These are phyloP conservation scores for Gobionotothen gibberifrons DNA, from an alignment of 2,797 vertebrate genomes.

Conservation along the genomic window DNA sequence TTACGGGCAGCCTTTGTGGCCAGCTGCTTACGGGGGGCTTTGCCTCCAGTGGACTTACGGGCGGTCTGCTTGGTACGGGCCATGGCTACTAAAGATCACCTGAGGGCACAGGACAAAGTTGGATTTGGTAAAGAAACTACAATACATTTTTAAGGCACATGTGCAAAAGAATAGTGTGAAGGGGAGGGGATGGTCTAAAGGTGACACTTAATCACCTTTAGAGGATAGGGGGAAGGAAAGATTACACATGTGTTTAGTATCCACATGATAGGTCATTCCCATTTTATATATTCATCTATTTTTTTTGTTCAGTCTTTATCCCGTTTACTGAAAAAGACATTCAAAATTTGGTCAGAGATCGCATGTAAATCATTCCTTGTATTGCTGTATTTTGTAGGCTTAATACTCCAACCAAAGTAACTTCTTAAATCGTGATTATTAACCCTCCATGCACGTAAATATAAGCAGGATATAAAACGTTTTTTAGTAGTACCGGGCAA, in stretches of 20 bases:
- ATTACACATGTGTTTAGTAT: neutral
- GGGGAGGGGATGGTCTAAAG: neutral
- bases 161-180: neutral
- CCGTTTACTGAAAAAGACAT: neutral
- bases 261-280: neutral
- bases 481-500: neutral
- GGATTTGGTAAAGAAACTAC: neutral
- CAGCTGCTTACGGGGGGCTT: constrained; percentile 88
- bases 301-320: too few relatives aligned
- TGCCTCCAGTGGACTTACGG: constrained; percentile 87
- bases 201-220: constrained; percentile 49
- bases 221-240: neutral
- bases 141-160: neutral
- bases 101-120: constrained; percentile 27
- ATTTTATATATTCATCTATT: neutral
- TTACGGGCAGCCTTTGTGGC: constrained; percentile 88
- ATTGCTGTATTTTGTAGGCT: neutral
- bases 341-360: neutral
- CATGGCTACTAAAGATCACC: constrained; percentile 76
- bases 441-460: neutral
- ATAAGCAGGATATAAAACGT: neutral
- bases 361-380: neutral
- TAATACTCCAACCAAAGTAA: neutral
- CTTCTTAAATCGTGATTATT: neutral
- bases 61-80: constrained; percentile 89